Base-by-base conservation (phyloP, 2,797 vertebrate genomes). In the Betta splendens region DNA sequence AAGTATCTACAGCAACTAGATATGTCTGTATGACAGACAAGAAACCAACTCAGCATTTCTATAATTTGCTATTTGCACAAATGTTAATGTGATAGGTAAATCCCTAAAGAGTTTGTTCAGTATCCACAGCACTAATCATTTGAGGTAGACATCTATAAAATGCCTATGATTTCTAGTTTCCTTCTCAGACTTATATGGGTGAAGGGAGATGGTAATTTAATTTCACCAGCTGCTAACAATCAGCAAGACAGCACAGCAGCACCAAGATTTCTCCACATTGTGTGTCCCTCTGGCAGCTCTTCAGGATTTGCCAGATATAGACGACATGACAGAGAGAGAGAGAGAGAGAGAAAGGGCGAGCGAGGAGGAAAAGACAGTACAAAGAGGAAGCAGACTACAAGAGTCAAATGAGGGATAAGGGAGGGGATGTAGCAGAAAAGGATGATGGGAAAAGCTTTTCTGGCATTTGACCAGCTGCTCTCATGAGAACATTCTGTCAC, bases 141-240 rank as follows among this genome's bases (percentile, higher is more conserved):
- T 70, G 32, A 69, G 20, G 45, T 62, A 26, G 7, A 67, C 43
- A 59, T 65, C 29, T 44, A 29, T 56, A 17, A 66, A 63, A 57
- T 23, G 45, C 44, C 57, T 45, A 40, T 32, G 35, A 55, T 56
- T 60, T 69, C 45, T 67, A 38, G 43, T 69, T 59, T 59, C 56
- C 71, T 79, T 74, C 75, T 79, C 52, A 32, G 28, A 74, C 65
- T 80, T 64, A 64, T 73, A 72, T 77, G 68, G 58, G 54, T 76
- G 68, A 73, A 75, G 64, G 81, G 65, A 72, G 71, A 65, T 73
- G 42, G 47, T 83, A 85, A 76, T 81, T 77, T 69, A 72, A 58
- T 85, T 80, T 75, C 70, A 85, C 79, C 88, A 89, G 83, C 83
- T 86, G 86, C 85, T 88, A 84, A 85, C 81, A 86, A 75, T 83